Conservation (phyloP, 2,888 invertebrate genomes). For the Apodemia mormo region DNA sequence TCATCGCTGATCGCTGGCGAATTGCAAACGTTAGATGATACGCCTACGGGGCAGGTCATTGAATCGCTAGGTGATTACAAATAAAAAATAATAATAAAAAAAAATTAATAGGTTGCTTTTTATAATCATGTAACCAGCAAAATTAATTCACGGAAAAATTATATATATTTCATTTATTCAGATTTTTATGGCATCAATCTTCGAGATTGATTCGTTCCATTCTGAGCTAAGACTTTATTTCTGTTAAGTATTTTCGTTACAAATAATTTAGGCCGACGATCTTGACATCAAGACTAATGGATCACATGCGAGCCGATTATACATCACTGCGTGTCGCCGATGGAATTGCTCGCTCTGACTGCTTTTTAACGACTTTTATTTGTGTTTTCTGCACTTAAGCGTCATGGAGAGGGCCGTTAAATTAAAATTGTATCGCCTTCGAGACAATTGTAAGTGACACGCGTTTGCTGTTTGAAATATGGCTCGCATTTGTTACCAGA, state of each 20-base stretch:
- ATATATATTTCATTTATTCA: slow-evolving; percentile 11
- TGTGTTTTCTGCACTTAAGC: slow-evolving; percentile 29
- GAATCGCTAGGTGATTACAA: too few species aligned
- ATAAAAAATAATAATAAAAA: too few species aligned
- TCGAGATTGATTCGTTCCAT: slow-evolving; percentile 33
- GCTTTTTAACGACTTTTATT: slow-evolving; percentile 46
- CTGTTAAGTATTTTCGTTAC: slow-evolving; percentile 48
- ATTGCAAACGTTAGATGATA: too few species aligned
- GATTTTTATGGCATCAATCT: slow-evolving; percentile 27
- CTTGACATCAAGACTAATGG: slow-evolving; percentile 56
- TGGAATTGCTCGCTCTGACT: slow-evolving; percentile 52
- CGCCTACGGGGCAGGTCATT: too few species aligned
- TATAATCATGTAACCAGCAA: neutral
- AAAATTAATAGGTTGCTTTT: too few species aligned
- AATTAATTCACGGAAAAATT: neutral
- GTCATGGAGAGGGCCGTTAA: slow-evolving; percentile 15
- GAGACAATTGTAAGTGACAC: slow-evolving; percentile 11
- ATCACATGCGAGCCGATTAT: slow-evolving; percentile 49
- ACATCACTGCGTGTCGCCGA: slow-evolving; percentile 50
- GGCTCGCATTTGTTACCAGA: slow-evolving; percentile 2
- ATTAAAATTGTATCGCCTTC: slow-evolving; percentile 11
- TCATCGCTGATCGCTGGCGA: too few species aligned
- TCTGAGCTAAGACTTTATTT: slow-evolving; percentile 31
- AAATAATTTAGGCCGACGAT: slow-evolving; percentile 49
- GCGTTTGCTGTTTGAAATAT: slow-evolving; percentile 18